Base-by-base conservation (phyloP, 1,140 invertebrate genomes). In the Myzus persicae region DNA sequence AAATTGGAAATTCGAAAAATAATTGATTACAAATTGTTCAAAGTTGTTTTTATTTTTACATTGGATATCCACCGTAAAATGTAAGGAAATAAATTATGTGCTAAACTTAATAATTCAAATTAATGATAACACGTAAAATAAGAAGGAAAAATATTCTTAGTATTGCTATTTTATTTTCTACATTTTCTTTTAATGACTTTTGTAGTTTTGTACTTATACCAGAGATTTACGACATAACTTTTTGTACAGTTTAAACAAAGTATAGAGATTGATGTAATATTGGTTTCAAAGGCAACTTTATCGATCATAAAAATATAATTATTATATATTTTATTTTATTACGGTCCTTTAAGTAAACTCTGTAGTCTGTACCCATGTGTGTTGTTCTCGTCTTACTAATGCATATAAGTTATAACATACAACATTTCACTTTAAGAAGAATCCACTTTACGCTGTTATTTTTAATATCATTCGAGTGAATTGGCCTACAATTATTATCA, bases 171-270 rank as follows among this genome's bases (percentile, higher is more conserved):
- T n/a, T 67, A 11, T 76, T 76, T 67, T 67, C 31, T 67, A n/a
- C 31, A 67, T 67, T n/a, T 67, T 67, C 59, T n/a, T 67, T 76
- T 76, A 76, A 76, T 76, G 59, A 36, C 59, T 76, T 76, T n/a
- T 18, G 54, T 59, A 59, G 26, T 59, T 59, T 31, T 59, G 31
- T 76, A 76, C 18, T 76, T 76, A n/a, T 76, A 76, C 9, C 31
- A 67, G 3, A 67, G 59, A 67, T 59, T 67, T 67, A 67, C 31
- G 59, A 76, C n/a, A 76, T 76, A 18, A 76, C 4, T n/a, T 76
- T n/a, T 5, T 36, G 36, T n/a, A 76, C 18, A 76, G n/a, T n/a
- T 76, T 76, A 76, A 76, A 8, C 14, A 18, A 36, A 76, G 4
- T 76, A 76, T 76, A n/a, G 36, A 76, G 59, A 76, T 76, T 76